These are phyloP conservation scores for Margarornis squamiger DNA, from an alignment of 2,797 vertebrate genomes.

Conservation along the genomic window DNA sequence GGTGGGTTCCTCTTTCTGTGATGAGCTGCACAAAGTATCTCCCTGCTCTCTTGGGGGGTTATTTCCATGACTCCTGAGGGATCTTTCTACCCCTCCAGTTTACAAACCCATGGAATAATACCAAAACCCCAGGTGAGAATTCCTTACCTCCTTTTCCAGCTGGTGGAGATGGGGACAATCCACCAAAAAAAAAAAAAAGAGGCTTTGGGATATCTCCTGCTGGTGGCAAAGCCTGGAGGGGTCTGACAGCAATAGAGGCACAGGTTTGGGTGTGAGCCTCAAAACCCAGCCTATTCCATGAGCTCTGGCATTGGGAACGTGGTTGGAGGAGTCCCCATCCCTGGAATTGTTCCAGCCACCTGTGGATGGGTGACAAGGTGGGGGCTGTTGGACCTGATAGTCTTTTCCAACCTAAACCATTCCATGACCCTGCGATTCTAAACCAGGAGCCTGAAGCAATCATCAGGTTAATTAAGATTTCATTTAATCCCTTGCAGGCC, in stretches of 20 bases:
- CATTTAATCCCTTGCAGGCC: background rate
- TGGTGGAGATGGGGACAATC: background rate
- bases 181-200: background rate
- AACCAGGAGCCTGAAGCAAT: background rate
- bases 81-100: background rate
- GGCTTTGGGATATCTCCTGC: background rate
- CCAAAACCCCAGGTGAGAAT: background rate
- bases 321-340: background rate
- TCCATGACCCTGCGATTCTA: background rate
- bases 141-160: background rate
- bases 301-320: background rate
- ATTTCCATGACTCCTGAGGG: background rate
- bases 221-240: background rate
- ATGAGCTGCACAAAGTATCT: background rate
- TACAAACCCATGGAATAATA: background rate
- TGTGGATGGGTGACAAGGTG: background rate
- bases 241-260: background rate
- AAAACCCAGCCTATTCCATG: background rate
- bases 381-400: too few relatives aligned
- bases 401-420: background rate
- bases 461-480: background rate
- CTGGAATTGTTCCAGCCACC: background rate
- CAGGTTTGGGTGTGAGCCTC: rapidly evolving
- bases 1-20: background rate
- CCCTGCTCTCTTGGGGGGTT: background rate